Evolutionary conservation across 2,888 invertebrate species (phyloP).

Genomic region (Meteorus colon): DNA sequence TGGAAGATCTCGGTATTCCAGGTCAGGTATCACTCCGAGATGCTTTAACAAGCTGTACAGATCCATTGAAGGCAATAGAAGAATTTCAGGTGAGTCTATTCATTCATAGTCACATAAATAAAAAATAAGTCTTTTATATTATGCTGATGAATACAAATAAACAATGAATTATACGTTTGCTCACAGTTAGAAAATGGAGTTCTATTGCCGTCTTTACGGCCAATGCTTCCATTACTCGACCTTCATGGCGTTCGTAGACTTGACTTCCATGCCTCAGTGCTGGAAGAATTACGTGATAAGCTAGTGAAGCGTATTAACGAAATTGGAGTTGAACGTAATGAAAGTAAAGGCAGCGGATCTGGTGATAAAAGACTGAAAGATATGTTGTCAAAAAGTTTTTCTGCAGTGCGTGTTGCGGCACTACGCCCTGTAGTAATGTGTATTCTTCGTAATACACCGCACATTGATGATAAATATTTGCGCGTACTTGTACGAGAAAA

Average conservation of each 20-base stretch:
- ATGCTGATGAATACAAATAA: constrained; percentile 29
- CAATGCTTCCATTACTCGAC: constrained; percentile 96
- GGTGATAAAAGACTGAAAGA: constrained; percentile 91
- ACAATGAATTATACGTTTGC: constrained; percentile 49
- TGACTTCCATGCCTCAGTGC: constrained; percentile 95
- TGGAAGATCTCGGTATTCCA: constrained; percentile 90
- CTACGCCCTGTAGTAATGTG: constrained; percentile 96
- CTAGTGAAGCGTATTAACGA: constrained; percentile 83
- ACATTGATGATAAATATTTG: constrained; percentile 93
- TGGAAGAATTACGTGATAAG: constrained; percentile 83
- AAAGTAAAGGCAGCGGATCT: constrained; percentile 79
- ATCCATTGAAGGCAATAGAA: constrained; percentile 98
- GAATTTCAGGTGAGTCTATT: constrained; percentile 86
- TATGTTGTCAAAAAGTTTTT: constrained; percentile 92
- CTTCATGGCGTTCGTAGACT: constrained; percentile 93
- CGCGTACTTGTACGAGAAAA: constrained; percentile 86
- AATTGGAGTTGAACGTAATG: constrained; percentile 77
- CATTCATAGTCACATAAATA: not conserved
- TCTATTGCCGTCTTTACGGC: constrained; percentile 90
- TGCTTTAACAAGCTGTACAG: constrained; percentile 95
- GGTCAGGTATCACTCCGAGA: constrained; percentile 90
- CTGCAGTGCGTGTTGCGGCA: constrained; percentile 92
- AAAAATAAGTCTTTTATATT: too few relatives aligned
- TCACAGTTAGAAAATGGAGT: constrained; percentile 91
- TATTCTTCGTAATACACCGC: constrained; percentile 92